Conservation (phyloP, 2,797 vertebrate genomes). For the Pangasius djambal region DNA sequence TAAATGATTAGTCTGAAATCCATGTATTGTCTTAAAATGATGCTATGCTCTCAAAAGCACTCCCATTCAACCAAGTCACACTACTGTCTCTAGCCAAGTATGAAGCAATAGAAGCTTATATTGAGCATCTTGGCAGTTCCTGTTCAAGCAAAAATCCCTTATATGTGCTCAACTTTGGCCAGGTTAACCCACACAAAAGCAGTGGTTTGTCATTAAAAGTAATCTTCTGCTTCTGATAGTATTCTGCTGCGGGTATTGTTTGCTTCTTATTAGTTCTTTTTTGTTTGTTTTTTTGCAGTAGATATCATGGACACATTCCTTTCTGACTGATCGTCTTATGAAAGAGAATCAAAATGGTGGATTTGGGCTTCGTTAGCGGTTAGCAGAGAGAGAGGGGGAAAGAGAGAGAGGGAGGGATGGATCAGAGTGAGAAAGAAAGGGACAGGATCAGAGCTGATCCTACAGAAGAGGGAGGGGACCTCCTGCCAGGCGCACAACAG, state of each 20-base stretch:
- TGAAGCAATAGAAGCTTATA: conserved; percentile 18
- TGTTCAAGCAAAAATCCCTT: conserved; percentile 1
- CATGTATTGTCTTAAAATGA: background rate
- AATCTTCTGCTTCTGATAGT: conserved; percentile 41
- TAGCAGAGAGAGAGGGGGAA: background rate
- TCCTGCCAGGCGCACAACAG: conserved; percentile 55
- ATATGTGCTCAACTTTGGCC: conserved; percentile 36
- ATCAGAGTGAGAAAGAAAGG: conserved; percentile 31
- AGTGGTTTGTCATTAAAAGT: conserved; percentile 9
- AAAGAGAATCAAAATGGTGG: conserved; percentile 51
- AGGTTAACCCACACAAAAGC: conserved; percentile 45
- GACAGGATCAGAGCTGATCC: conserved; percentile 41
- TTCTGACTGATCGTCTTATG: conserved; percentile 50
- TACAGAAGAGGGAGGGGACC: conserved; percentile 38
- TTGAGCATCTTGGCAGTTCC: background rate
- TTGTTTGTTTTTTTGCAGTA: background rate
- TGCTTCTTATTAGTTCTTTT: background rate
- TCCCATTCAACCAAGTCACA: background rate
- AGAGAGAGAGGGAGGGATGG: background rate
- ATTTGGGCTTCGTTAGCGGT: conserved; percentile 47
- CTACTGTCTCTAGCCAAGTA: background rate
- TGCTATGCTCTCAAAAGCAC: background rate
- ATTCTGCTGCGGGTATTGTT: conserved; percentile 35
- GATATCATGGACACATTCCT: conserved; percentile 29
- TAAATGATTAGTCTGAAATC: background rate